A percentile compares a stretch with the other conserved stretches of the same genome.
Evolutionary conservation across 92 coral and sea anemone species (phyloP).

Genomic region (Parazoanthus darwini): DNA sequence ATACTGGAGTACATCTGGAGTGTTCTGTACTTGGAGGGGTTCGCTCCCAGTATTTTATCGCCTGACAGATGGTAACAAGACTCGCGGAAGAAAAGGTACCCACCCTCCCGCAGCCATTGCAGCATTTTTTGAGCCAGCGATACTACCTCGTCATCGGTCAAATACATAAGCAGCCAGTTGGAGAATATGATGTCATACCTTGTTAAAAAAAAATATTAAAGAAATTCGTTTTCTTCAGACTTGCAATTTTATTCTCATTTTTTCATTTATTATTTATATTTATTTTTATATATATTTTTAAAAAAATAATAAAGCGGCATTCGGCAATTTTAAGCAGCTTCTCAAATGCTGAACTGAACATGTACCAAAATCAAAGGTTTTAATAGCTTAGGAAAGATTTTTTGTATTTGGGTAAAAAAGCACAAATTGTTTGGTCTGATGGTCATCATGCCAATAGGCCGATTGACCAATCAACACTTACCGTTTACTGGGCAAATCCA

Average conservation of each 20-base stretch:
- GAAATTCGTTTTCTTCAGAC: neutral
- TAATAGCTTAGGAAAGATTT: too few relatives aligned
- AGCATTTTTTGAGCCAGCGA: constrained; percentile 70
- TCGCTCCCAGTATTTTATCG: constrained; percentile 62
- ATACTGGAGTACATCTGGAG: constrained; percentile 63
- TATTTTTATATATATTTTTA: too few relatives aligned
- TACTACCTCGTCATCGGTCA: constrained; percentile 68
- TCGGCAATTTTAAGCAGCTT: too few relatives aligned
- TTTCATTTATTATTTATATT: too few relatives aligned
- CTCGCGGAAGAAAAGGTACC: constrained; percentile 75
- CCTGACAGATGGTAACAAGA: constrained; percentile 81
- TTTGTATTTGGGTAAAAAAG: too few relatives aligned
- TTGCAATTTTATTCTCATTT: too few relatives aligned
- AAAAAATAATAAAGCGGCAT: too few relatives aligned
- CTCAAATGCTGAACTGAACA: too few relatives aligned
- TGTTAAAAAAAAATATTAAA: too few relatives aligned
- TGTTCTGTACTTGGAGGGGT: constrained; percentile 74
- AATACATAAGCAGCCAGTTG: constrained; percentile 84
- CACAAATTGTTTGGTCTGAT: too few relatives aligned
- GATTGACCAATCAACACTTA: neutral
- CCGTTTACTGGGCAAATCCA: constrained; percentile 60
- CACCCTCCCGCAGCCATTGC: constrained; percentile 61
- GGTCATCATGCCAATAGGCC: too few relatives aligned
- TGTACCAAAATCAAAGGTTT: too few relatives aligned
- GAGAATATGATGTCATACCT: constrained; percentile 79